A percentile compares a stretch with the other conserved stretches of the same genome.
Evolutionary conservation across 2,888 invertebrate genomes (phyloP).

Genomic region (Drosophila neotestacea): DNA sequence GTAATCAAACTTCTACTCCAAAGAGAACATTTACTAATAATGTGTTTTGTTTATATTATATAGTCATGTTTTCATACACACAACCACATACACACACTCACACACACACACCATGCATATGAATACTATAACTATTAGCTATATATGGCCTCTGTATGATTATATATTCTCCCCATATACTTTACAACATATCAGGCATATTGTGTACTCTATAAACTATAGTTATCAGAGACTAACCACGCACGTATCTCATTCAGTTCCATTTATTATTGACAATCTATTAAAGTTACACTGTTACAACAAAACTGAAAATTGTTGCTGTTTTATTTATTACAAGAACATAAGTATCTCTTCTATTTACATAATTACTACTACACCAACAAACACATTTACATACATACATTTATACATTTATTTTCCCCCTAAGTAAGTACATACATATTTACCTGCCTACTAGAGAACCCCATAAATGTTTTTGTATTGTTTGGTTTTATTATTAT

Average conservation of each 20-base stretch:
- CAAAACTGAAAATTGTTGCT: constrained; percentile 72
- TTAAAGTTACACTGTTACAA: constrained; percentile 75
- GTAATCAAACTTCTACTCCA: constrained; percentile 27
- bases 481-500: constrained; percentile 34
- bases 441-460: constrained; percentile 41
- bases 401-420: constrained; percentile 39
- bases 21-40: constrained; percentile 48
- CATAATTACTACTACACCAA: constrained; percentile 31
- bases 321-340: constrained; percentile 68
- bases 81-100: constrained; percentile 3
- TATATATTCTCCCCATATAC: constrained; percentile 41
- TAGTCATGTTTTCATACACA: constrained; percentile 35
- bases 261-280: constrained; percentile 62
- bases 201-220: constrained; percentile 51
- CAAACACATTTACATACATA: constrained; percentile 20
- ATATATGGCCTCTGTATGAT: constrained; percentile 49
- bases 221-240: constrained; percentile 65
- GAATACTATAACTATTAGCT: constrained; percentile 63
- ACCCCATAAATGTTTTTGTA: constrained; percentile 61
- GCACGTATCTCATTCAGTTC: constrained; percentile 68
- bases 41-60: constrained; percentile 53
- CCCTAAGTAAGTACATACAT: constrained; percentile 56
- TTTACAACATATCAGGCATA: constrained; percentile 44
- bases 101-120: constrained; percentile 40
- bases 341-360: constrained; percentile 36